phyloP scores from a whole-genome alignment of 2,113 vertebrate species.

The Camelus bactrianus region DNA sequence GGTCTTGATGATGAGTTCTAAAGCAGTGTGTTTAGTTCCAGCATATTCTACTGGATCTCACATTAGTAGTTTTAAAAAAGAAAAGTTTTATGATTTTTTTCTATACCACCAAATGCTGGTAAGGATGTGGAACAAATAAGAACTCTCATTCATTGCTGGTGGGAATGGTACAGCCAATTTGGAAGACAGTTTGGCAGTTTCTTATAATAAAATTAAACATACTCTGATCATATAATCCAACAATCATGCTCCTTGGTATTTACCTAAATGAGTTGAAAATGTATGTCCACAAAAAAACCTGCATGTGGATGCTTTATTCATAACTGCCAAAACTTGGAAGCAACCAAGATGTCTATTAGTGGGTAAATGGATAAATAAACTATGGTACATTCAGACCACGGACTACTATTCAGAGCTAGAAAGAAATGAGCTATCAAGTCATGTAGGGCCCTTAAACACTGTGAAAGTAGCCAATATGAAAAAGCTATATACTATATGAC shows the following conservation, averaged over 20 bases:
- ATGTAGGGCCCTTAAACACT: not conserved
- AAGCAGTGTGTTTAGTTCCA: not conserved
- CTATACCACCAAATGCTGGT: not conserved
- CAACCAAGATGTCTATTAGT: not conserved
- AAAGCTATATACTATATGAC: not conserved
- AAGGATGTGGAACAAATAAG: not conserved
- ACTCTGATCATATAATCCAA: not conserved
- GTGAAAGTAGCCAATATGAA: not conserved
- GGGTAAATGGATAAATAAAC: not conserved
- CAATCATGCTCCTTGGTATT: not conserved
- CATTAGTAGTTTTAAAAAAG: not conserved
- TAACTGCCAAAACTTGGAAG: not conserved
- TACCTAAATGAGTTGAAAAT: not conserved
- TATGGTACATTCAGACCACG: not conserved
- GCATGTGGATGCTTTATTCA: not conserved
- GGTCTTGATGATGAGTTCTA: not conserved
- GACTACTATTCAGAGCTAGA: not conserved
- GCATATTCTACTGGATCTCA: not conserved
- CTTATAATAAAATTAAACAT: not conserved
- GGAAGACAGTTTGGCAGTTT: not conserved
- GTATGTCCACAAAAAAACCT: not conserved
- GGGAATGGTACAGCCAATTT: not conserved
- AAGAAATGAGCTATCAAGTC: not conserved
- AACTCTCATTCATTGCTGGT: not conserved
- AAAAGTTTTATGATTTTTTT: conserved; percentile 9